Percentiles rank a stretch among this genome's conserved stretches.
phyloP scores from a whole-genome alignment of 2,797 vertebrate genomes.

The Myotis pilosus region DNA sequence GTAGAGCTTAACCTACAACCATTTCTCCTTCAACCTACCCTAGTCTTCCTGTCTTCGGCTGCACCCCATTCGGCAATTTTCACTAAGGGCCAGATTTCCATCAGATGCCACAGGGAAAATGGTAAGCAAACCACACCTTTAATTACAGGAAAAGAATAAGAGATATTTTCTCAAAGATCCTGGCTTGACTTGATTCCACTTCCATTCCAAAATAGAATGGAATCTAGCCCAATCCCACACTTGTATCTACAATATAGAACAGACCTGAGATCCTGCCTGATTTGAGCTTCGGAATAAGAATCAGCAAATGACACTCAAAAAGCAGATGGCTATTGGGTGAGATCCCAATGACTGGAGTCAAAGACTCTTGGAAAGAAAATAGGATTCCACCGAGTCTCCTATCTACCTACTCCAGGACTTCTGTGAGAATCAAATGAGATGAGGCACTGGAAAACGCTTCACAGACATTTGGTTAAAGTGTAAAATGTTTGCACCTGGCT shows the following conservation, averaged over 20 bases:
- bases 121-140: slow-evolving; percentile 59
- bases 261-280: not conserved
- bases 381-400: too few relatives aligned
- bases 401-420: too few relatives aligned
- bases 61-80: slow-evolving; percentile 69
- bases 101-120: slow-evolving; percentile 71
- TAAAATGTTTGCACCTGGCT: too few relatives aligned
- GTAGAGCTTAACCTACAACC: not conserved
- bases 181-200: slow-evolving; percentile 6
- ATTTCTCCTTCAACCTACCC: slow-evolving; percentile 39
- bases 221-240: not conserved
- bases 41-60: slow-evolving; percentile 69
- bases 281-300: slow-evolving; percentile 1
- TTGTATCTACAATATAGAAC: not conserved
- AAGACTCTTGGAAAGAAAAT: not conserved
- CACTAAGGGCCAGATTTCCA: slow-evolving; percentile 70
- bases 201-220: not conserved
- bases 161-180: not conserved
- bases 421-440: too few relatives aligned
- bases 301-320: slow-evolving; percentile 1
- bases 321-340: not conserved
- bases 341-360: not conserved
- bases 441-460: too few relatives aligned
- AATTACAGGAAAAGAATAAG: slow-evolving; percentile 32
- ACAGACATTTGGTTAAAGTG: too few relatives aligned